phyloP scores from a whole-genome alignment of 2,113 vertebrate genomes.

The Neotoma lepida region DNA sequence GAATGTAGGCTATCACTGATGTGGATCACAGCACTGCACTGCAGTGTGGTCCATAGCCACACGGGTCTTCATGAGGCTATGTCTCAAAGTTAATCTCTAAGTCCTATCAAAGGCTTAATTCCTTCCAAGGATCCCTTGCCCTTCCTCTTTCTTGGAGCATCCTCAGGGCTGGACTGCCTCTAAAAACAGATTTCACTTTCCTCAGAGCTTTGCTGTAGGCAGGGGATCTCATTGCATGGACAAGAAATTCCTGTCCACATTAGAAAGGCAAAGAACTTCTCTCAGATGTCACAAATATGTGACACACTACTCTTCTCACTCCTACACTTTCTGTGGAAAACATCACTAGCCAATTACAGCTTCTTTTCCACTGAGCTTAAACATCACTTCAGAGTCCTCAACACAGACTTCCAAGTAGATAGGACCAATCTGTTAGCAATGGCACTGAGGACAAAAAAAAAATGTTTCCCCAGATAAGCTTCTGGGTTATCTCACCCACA shows the following conservation, averaged over 20 bases:
- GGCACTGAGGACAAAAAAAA: background rate
- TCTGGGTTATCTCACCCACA: background rate
- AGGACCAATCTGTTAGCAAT: conserved; percentile 3
- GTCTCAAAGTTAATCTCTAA: background rate
- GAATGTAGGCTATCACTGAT: background rate
- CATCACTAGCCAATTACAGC: conserved; percentile 28
- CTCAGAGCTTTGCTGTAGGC: conserved; percentile 34
- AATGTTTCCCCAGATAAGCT: background rate
- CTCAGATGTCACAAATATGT: conserved; percentile 52
- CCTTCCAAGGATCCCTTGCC: background rate
- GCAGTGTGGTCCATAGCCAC: background rate
- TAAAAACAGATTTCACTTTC: background rate
- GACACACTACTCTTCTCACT: conserved; percentile 49
- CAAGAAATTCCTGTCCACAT: conserved; percentile 43
- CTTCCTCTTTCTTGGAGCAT: background rate
- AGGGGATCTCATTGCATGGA: conserved; percentile 5
- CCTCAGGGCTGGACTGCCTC: background rate
- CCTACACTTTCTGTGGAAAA: conserved; percentile 44
- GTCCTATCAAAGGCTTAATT: background rate
- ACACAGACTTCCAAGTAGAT: background rate
- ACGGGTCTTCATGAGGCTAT: background rate
- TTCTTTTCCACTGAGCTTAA: background rate
- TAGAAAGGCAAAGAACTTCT: conserved; percentile 37
- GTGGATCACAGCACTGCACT: background rate
- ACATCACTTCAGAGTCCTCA: conserved; percentile 11